Conservation (phyloP, 2,888 invertebrate genomes). For the Conops quadrifasciatus region DNA sequence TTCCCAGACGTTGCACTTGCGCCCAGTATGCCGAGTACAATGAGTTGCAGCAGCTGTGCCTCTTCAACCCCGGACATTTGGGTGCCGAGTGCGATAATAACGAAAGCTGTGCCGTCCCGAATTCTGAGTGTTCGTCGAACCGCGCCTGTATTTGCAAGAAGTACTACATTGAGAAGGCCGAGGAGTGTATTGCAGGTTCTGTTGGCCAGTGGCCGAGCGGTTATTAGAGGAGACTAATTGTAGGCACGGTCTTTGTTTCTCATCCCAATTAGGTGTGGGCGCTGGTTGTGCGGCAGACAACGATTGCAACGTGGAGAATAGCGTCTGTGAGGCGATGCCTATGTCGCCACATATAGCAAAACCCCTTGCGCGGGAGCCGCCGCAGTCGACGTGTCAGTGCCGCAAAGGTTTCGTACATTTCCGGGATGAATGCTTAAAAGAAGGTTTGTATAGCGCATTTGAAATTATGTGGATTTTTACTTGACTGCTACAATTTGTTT, state of each 20-base stretch:
- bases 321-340: conserved; percentile 49
- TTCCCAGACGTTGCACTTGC: conserved; percentile 61
- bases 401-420: conserved; percentile 61
- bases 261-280: conserved; percentile 50
- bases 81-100: conserved; percentile 59
- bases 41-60: conserved; percentile 57
- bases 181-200: conserved; percentile 55
- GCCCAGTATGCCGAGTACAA: conserved; percentile 60
- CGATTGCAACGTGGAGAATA: conserved; percentile 56
- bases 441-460: conserved; percentile 49
- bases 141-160: conserved; percentile 57
- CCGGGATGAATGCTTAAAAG: conserved; percentile 60
- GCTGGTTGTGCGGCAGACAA: conserved; percentile 55
- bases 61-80: conserved; percentile 55
- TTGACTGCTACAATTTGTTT: background rate
- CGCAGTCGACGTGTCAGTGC: conserved; percentile 56
- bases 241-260: background rate
- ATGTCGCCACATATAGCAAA: too few relatives aligned
- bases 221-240: background rate
- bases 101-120: conserved; percentile 53
- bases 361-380: too few relatives aligned
- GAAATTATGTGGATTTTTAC: background rate
- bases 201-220: background rate
- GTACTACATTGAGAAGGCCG: conserved; percentile 52
- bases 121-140: conserved; percentile 58